Conservation (phyloP, 2,888 invertebrate genomes). For the Pyrrhosoma nymphula region DNA sequence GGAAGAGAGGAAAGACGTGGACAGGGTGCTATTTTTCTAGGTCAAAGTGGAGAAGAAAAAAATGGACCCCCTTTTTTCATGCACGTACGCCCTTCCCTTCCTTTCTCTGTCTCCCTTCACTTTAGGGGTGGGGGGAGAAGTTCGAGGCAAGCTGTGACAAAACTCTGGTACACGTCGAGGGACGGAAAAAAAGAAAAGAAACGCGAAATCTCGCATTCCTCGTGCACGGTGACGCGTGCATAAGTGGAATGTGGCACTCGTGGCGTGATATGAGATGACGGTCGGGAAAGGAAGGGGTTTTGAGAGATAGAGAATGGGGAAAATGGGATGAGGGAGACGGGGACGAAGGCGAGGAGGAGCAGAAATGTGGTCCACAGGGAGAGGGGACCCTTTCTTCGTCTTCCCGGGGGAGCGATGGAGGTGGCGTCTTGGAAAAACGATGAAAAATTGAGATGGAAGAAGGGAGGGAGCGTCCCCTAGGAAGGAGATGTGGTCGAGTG, state of each 20-base stretch:
- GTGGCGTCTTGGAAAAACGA: conserved; percentile 35
- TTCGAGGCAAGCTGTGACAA: background rate
- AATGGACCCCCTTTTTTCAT: background rate
- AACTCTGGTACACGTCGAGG: background rate
- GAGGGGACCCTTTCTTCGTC: background rate
- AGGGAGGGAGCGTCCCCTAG: background rate
- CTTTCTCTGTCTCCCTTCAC: background rate
- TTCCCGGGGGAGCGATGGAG: conserved; percentile 45
- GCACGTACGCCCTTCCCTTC: conserved; percentile 7
- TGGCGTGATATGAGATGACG: background rate
- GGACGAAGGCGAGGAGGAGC: background rate
- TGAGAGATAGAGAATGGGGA: background rate
- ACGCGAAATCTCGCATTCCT: conserved; percentile 36
- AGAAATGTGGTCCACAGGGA: background rate
- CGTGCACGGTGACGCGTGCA: conserved; percentile 13
- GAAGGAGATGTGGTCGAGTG: background rate
- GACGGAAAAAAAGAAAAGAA: background rate
- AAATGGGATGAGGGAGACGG: background rate
- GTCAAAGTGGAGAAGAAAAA: background rate
- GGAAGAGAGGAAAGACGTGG: background rate
- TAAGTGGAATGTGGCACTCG: background rate
- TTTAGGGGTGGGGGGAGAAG: background rate
- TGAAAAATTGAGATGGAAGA: conserved; percentile 40
- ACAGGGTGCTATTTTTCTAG: background rate
- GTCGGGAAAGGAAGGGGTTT: background rate